Percentiles rank a stretch among this genome's conserved stretches.
phyloP scores from a whole-genome alignment of 1,140 invertebrate species.

The Tetramorium alpestre region DNA sequence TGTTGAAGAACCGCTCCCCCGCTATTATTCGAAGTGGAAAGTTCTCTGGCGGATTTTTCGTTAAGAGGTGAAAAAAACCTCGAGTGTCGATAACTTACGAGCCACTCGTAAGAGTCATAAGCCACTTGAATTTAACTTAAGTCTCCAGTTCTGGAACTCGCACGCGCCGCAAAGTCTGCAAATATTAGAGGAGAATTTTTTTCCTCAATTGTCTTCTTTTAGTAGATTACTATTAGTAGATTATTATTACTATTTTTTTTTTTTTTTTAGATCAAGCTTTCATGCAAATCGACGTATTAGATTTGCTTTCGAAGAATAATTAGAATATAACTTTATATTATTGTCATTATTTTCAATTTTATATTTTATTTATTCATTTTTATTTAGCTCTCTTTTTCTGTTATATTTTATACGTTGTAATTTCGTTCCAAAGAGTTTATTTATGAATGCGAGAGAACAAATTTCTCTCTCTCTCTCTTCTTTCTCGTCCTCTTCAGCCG shows the following conservation, averaged over 20 bases:
- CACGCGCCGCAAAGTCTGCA: conserved; percentile 15
- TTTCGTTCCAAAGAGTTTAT: not conserved
- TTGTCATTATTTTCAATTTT: not conserved
- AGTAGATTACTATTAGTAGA: not conserved
- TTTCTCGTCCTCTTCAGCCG: not conserved
- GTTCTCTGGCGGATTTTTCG: not conserved
- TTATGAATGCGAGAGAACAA: not conserved
- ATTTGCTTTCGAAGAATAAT: not conserved
- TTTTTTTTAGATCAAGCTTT: not conserved
- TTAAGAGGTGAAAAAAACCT: not conserved
- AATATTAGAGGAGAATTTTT: not conserved
- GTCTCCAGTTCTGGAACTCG: not conserved
- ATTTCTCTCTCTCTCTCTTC: not conserved
- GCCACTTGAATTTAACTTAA: conserved; percentile 47
- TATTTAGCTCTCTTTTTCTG: not conserved
- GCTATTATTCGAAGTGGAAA: conserved; percentile 4
- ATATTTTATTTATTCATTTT: conserved; percentile 9
- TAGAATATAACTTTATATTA: not conserved
- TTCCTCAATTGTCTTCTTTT: not conserved
- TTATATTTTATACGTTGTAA: not conserved
- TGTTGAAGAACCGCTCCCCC: not conserved
- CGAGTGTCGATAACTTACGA: conserved; percentile 31
- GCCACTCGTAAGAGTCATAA: conserved; percentile 13
- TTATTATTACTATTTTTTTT: not conserved
- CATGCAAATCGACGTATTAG: not conserved